Evolutionary conservation across 2,888 invertebrate genomes (phyloP), one percentile per base, ranked within the genome.

Genomic region (Chorisops tibialis): DNA sequence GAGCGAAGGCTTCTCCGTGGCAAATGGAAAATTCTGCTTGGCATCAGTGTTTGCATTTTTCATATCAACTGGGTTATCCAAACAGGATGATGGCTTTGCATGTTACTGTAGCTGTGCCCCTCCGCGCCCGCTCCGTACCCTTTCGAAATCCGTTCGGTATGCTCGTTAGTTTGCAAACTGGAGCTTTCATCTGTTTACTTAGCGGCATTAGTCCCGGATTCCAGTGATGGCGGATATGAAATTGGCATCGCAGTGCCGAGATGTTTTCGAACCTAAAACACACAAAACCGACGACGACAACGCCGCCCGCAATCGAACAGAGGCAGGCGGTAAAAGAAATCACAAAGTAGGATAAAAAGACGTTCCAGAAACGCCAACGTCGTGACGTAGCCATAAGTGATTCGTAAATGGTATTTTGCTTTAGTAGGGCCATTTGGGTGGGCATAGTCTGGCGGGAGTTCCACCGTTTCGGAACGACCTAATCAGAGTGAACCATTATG

Each of bases 31-130:
- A 51, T 18, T 37, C 51, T 38, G 16, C 38, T 37, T 51, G 21
- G 38, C 30, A 38, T 16, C 37, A 18, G 19, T 51, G 51, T 51
- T 38, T 51, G 51, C 51, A 51, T 51, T 51, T 37, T 51, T 16
- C 51, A 18, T 51, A 51, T 51, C 51, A 51, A 38, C 51, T 51
- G 38, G 51, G 51, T 51, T 51, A 51, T n/a, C 38, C 51, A 51
- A 51, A 51, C 51, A 51, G 18, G 35, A 12, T 51, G 38, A 51
- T 51, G 51, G 37, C 51, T 38, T 51, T 51, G 38, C 51, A 19
- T 51, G 37, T 38, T 7, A 21, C n/a, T 24, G 37, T 30, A 14
- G 30, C 30, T 1, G 30, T 30, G 9, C 30, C 3, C 30, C 5
- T 30, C 30, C 30, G 30, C 30, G 30, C 5, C n/a, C n/a, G n/a